Evolutionary conservation across 2,113 vertebrate genomes (phyloP), one percentile per base, ranked within the genome.

Genomic region (Callocephalon fimbriatum): DNA sequence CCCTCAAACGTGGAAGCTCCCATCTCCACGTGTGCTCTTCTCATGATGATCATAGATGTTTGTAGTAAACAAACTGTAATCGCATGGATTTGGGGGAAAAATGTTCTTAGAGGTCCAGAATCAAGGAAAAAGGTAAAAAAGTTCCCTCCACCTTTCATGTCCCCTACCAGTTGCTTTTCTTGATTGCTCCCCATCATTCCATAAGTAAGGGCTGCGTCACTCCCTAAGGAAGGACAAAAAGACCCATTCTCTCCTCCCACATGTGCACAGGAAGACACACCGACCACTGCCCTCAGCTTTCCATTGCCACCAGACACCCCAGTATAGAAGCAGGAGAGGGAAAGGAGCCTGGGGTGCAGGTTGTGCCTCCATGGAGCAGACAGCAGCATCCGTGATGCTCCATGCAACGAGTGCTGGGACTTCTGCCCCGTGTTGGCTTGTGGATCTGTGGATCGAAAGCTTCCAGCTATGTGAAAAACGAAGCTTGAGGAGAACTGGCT

Each of bases 1-100:
- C 38, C n/a, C 26, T 26, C 38, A 42, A 37, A 32, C 0, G 0
- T 5, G 42, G 48, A 44, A n/a, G 27, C 5, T 71, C 4, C 12
- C 15, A 3, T 5, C 15, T 35, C 40, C 8, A 1, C 0, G 13
- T 12, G 32, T 0, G 3, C 23, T 58, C 22, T 35, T 37, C 79
- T n/a, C 32, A 0, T 12, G n/a, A 10, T 29, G 7, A n/a, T 19
- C 16, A 2, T 23, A 37, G 45, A 2, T 45, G 18, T 38, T 19
- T 56, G n/a, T 21, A 8, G 37, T 21, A 37, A 70, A 1, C 15
- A 16, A 5, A 4, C 26, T 18, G 15, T 10, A 21, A 54, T 53
- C 2, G 1, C 40, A 0, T 2, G 5, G 42, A 63, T 21, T 37
- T 17, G 4, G 15, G 38, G 9, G 16, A 2, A 26, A 37, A 62